A percentile compares a stretch with the other conserved stretches of the same genome.
Conservation (phyloP, 1,140 invertebrate genomes). For the Cydia pomonella region DNA sequence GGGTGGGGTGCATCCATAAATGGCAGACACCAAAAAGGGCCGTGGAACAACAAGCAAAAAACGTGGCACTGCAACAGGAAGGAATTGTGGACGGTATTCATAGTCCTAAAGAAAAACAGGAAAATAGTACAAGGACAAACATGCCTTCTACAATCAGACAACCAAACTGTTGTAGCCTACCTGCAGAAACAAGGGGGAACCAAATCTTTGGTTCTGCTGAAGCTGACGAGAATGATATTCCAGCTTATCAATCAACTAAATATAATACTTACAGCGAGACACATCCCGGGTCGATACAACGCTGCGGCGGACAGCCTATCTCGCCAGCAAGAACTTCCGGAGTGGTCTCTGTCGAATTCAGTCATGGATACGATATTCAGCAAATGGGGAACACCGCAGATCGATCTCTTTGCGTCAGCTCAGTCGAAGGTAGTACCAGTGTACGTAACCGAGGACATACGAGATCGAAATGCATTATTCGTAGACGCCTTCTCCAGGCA, state of each 20-base stretch:
- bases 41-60: constrained; percentile 36
- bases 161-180: constrained; percentile 37
- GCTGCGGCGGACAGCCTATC: constrained; percentile 28
- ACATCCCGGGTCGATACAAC: constrained; percentile 34
- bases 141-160: constrained; percentile 45
- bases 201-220: constrained; percentile 19
- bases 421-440: not conserved
- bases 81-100: constrained; percentile 54
- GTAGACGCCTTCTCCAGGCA: not conserved
- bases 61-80: constrained; percentile 60
- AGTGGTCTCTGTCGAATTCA: constrained; percentile 37
- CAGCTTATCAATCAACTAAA: constrained; percentile 21
- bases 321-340: constrained; percentile 40
- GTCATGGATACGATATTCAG: not conserved
- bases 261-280: constrained; percentile 29
- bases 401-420: constrained; percentile 26
- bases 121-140: constrained; percentile 32
- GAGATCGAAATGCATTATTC: not conserved
- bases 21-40: constrained; percentile 33
- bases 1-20: constrained; percentile 45
- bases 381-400: constrained; percentile 20
- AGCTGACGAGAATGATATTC: constrained; percentile 22
- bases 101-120: constrained; percentile 37
- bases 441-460: not conserved
- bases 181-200: constrained; percentile 39